Evolutionary conservation across 2,888 invertebrate species (phyloP), one percentile per base, ranked within the genome.

Genomic region (Thera obeliscata): DNA sequence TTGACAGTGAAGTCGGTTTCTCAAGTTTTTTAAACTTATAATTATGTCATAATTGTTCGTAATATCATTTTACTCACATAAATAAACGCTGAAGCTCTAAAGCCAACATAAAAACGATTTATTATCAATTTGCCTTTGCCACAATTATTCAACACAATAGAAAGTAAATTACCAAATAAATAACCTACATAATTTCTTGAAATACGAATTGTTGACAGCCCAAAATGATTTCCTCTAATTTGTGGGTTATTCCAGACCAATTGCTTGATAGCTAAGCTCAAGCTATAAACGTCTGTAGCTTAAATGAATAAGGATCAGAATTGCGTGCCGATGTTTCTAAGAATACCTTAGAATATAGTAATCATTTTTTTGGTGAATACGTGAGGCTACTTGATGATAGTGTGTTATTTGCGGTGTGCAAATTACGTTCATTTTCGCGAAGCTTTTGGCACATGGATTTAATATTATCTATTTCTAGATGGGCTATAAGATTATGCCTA

Each of bases 331-430:
- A 36, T 61, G 64, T 66, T 67, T 52, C 43, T 8, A 8, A 3
- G n/a, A n/a, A 8, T 50, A 33, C 9, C 7, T 52, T 33, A 48
- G 36, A 66, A 66, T 70, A 67, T 73, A 71, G 66, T 65, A 74
- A 81, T 73, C 67, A 69, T 50, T 64, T 69, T 72, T 71, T 68
- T 65, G 67, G 81, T 85, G 82, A 87, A 86, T 85, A 84, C 84
- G 82, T 83, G 82, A 75, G 75, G 64, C 81, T 84, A 86, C 85
- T 89, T 85, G 79, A 76, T 71, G 69, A 80, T 85, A 85, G 87
- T 84, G 79, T 81, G 77, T 81, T 79, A 81, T 79, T 82, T 84
- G 84, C 78, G 83, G 80, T 80, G 78, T 80, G 83, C 82, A 87
- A 88, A 87, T 89, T 82, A 84, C 79, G 76, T 74, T 78, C 75